These are phyloP conservation scores for Drosophila lacertosa DNA, from an alignment of 1,140 invertebrate genomes.

Conservation along the genomic window DNA sequence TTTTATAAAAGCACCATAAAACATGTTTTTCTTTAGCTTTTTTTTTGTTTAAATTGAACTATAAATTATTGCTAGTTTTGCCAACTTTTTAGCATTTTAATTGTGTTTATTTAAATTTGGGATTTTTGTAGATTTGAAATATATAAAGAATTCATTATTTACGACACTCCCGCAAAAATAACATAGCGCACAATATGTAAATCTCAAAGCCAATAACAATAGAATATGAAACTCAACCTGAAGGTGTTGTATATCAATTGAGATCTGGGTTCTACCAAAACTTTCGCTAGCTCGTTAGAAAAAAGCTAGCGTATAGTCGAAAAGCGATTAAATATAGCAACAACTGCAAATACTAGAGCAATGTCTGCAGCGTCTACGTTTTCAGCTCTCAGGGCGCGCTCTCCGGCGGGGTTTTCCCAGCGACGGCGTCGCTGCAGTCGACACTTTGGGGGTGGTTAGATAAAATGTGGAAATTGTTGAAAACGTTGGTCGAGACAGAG, in stretches of 20 bases:
- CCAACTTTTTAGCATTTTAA: background rate
- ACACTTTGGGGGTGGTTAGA: conserved; percentile 81
- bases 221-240: too few relatives aligned
- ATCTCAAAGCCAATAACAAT: too few relatives aligned
- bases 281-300: conserved; percentile 38
- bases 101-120: background rate
- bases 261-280: background rate
- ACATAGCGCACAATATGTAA: too few relatives aligned
- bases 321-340: conserved; percentile 65
- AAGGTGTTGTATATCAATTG: too few relatives aligned
- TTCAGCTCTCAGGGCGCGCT: conserved; percentile 22
- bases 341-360: conserved; percentile 54
- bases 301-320: conserved; percentile 39
- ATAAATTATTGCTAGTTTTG: background rate
- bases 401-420: conserved; percentile 58
- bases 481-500: conserved; percentile 65
- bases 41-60: too few relatives aligned
- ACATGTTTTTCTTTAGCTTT: too few relatives aligned
- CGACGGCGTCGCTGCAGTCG: conserved; percentile 59
- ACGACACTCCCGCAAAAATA: too few relatives aligned
- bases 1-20: too few relatives aligned
- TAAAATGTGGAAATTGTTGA: conserved; percentile 82
- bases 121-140: background rate
- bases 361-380: conserved; percentile 54
- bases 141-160: too few relatives aligned